Evolutionary conservation across 2,888 invertebrate genomes (phyloP), one percentile per base, ranked within the genome.

Genomic region (Carpatolechia fugitivella): DNA sequence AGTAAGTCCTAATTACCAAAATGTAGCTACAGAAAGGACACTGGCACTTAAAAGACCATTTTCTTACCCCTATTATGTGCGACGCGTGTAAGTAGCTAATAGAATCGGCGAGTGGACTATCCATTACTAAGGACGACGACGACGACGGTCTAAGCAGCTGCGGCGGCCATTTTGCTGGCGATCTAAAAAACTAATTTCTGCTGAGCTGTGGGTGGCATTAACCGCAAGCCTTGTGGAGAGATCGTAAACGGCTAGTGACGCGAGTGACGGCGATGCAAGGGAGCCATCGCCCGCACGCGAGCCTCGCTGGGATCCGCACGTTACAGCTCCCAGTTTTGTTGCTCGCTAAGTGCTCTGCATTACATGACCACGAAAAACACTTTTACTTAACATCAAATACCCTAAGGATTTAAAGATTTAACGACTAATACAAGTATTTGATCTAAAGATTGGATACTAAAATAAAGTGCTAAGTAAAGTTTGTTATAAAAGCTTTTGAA

Each of bases 1-100:
- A 94, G 97, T 97, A 91, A 93, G 95, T 94, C 24, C 20, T 68
- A 49, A 60, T 55, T 31, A n/a, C 8, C 16, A 49, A 18, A 48
- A 31, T 11, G 6, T 3, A 24, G 11, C 46, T n/a, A 13, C 29
- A 20, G n/a, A 41, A 41, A 41, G 40, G 44, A 44, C 44, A 44
- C 44, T 44, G 44, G 24, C 31, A 47, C 31, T 47, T 30, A 31
- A 16, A 47, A 47, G 16, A 59, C 54, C 58, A 54, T 56, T 56
- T 60, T 57, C 60, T 71, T 63, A 70, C 63, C 58, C 58, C 63
- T 63, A n/a, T 75, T 76, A 80, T 74, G 75, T 64, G 61, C 53
- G 70, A 70, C 64, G 69, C 74, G 67, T 76, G 73, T 78, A 68
- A 64, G 63, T 56, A 56, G 69, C 64, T 74, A 76, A 79, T 74